Percentiles rank a stretch among this genome's conserved stretches.
Conservation (phyloP, 2,888 invertebrate species). For the Lumbricus terrestris region DNA sequence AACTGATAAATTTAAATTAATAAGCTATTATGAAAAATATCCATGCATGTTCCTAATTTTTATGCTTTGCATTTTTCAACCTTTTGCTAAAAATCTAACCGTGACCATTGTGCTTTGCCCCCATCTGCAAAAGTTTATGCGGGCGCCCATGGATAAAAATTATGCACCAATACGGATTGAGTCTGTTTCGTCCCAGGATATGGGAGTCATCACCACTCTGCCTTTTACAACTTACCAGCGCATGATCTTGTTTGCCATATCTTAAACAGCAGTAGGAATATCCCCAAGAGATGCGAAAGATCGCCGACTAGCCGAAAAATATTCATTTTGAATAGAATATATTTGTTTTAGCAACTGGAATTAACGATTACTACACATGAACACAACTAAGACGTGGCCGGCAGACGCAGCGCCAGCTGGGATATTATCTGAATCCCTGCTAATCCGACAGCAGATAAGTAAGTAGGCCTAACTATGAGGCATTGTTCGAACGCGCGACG, state of each 20-base stretch:
- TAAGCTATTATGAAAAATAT: too few relatives aligned
- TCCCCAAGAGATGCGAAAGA: constrained; percentile 93
- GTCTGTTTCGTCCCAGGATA: not conserved
- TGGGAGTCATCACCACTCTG: not conserved
- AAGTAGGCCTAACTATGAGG: too few relatives aligned
- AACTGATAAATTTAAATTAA: too few relatives aligned
- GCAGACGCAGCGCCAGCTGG: not conserved
- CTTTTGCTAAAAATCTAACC: too few relatives aligned
- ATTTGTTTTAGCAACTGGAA: not conserved
- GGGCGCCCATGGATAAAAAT: too few relatives aligned
- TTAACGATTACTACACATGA: not conserved
- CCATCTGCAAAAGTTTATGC: too few relatives aligned
- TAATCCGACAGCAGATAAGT: not conserved
- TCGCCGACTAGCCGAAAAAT: constrained; percentile 96
- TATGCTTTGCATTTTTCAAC: too few relatives aligned
- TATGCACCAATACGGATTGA: not conserved
- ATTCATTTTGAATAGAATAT: constrained; percentile 75
- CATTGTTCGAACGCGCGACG: too few relatives aligned
- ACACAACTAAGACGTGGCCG: constrained; percentile 8
- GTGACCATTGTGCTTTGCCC: too few relatives aligned
- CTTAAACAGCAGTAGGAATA: constrained; percentile 89
- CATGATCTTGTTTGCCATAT: constrained; percentile 99
- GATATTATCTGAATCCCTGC: not conserved
- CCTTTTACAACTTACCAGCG: constrained; percentile 72
- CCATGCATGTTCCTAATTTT: too few relatives aligned